Evolutionary conservation across 2,797 vertebrate genomes (phyloP), one percentile per base, ranked within the genome.

Genomic region (Cheirogaleus major): DNA sequence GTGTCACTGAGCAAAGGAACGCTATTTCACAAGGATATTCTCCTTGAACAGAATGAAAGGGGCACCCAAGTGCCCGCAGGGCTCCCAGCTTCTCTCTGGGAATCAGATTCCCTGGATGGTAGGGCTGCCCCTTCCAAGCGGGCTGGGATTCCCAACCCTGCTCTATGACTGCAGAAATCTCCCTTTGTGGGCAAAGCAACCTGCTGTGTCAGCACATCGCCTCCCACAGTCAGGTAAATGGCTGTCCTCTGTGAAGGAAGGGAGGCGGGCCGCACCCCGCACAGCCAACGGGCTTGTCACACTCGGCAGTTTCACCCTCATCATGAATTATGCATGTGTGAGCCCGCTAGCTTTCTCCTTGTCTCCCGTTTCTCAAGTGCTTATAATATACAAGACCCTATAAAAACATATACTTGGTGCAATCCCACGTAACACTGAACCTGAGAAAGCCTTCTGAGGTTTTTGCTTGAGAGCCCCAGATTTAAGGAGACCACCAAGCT

Each of bases 301-400:
- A 10, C 27, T 20, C 4, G 0, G 11, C 43, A 0, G 1, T 3
- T 32, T 7, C 50, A 10, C 13, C 79, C 27, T 3, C 0, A 0
- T 32, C 17, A 0, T 82, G 84, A 93, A 73, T 81, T 7, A 70
- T 30, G 76, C 92, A 23, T 78, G 27, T 7, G 3, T 0, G 1
- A 22, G 30, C 5, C 91, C 27, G 15, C 72, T 17, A n/a, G 17
- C 3, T 73, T 41, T 52, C 45, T n/a, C 32, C 63, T 15, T 15
- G 59, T 15, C 55, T 82, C 35, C 32, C 23, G 7, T 63, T 43
- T 81, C 38, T 78, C 35, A 7, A 63, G 87, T 8, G 59, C 80
- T 22, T 32, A 5, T 81, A 5, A 1, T 18, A 41, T 17, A 41
- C 73, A 5, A 52, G 52, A 63, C 59, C 48, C 67, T 50, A 7